Conservation (phyloP, 2,888 invertebrate species). For the Machimus rusticus region DNA sequence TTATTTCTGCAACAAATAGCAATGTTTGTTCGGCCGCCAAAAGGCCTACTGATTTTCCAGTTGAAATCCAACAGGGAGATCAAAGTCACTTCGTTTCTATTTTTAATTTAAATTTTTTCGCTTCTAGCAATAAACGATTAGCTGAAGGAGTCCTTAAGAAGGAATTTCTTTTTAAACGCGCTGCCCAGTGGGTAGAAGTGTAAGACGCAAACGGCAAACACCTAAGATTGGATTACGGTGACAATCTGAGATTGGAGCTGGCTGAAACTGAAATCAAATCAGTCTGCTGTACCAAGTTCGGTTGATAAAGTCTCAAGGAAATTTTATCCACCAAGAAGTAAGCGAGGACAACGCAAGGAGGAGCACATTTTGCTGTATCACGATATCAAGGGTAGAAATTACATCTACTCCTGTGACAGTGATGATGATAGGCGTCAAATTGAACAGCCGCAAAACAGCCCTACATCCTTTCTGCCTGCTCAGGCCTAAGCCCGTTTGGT, state of each 20-base stretch:
- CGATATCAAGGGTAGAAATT: background rate
- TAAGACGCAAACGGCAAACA: background rate
- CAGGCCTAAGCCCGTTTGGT: background rate
- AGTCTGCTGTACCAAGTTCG: conserved; percentile 19
- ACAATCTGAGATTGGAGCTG: background rate
- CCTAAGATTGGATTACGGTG: conserved; percentile 22
- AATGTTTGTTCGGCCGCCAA: background rate
- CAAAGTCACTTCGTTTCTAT: background rate
- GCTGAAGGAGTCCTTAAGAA: background rate
- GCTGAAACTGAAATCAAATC: conserved; percentile 42
- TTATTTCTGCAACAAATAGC: background rate
- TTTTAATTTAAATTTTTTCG: conserved; percentile 2
- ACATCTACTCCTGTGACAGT: background rate
- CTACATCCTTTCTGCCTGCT: background rate
- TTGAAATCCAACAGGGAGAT: background rate
- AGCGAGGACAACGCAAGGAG: background rate
- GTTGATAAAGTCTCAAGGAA: background rate
- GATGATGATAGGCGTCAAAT: conserved; percentile 43
- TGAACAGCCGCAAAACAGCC: conserved; percentile 30
- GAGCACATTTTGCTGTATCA: background rate
- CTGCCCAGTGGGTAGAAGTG: background rate
- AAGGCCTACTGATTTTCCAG: background rate
- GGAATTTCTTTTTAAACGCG: background rate
- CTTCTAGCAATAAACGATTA: background rate
- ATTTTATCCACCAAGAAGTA: background rate